Evolutionary conservation across 37 sponge, comb jelly and placozoan genomes (phyloP), one percentile per base, ranked within the genome.

Genomic region (Crambe crambe): DNA sequence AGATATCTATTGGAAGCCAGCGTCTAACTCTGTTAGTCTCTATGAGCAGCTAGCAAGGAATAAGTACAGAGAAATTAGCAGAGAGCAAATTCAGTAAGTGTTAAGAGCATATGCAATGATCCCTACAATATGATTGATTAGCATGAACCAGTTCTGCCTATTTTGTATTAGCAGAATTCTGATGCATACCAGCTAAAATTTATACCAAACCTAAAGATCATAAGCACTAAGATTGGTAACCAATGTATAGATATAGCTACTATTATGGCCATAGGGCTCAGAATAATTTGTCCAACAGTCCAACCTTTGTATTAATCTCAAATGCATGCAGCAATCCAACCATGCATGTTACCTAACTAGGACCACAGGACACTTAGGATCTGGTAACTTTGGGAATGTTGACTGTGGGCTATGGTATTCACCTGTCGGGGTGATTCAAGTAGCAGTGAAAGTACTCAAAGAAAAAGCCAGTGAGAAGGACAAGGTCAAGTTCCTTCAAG

Each of bases 11-110:
- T 85, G 86, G 86, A 73, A 17, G 31, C 86, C 86, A 42, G 86
- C 86, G 21, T 47, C 86, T 25, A 56, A 78, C 56, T 58, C 79
- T 21, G 79, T 74, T 31, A 63, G 79, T 26, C 74, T 85, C 66
- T 85, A 85, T 44, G 86, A 85, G 22, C 86, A 85, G 38, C 86
- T 85, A 29, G 80, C 80, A 4, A 60, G 39, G 37, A 85, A 72
- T 37, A 85, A 79, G 56, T 85, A 85, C 71, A 54, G 86, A 63
- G 86, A 85, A 63, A 78, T 85, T 36, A 37, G 21, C 51, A 71
- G 79, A 63, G 18, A 78, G 1, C 78, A 78, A n/a, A 78, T 85
- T 61, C 65, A 61, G 86, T 85, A 40, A 73, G 75, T 30, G 34
- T 32, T 6, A 9, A 5, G 38, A 37, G 25, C 37, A 71, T 35